Percentiles rank a stretch among this genome's conserved stretches.
These are phyloP conservation scores for Polydrusus tereticollis DNA, from an alignment of 2,888 invertebrate genomes.

Conservation along the genomic window DNA sequence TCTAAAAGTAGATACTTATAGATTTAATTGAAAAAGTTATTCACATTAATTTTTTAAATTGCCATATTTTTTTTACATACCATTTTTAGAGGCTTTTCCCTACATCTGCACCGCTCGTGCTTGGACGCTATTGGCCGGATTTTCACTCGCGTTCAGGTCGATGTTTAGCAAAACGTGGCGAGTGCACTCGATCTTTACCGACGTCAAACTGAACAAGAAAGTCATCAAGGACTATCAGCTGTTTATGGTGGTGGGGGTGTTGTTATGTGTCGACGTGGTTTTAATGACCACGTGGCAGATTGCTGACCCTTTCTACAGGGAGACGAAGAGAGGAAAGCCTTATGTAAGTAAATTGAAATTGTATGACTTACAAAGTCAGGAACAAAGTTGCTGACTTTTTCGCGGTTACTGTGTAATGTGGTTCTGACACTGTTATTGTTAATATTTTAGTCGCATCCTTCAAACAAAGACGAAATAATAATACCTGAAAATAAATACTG, in stretches of 20 bases:
- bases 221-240: conserved; percentile 98
- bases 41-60: no score
- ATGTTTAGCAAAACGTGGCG: conserved; percentile 99
- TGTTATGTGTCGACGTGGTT: conserved; percentile 90
- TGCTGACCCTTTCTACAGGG: conserved; percentile 93
- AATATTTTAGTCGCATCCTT: conserved; percentile 83
- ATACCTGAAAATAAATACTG: conserved; percentile 98
- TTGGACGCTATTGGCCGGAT: conserved; percentile 97
- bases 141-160: conserved; percentile 97
- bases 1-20: no score
- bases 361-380: background rate
- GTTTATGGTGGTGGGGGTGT: conserved; percentile 95
- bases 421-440: background rate
- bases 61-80: no score
- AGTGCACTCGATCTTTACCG: conserved; percentile 98
- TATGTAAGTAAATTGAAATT: conserved; percentile 77
- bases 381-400: background rate
- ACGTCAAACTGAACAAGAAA: conserved; percentile 98
- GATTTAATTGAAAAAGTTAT: no score
- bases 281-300: conserved; percentile 98
- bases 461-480: conserved; percentile 91
- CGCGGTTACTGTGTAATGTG: background rate
- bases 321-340: conserved; percentile 90
- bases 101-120: conserved; percentile 97
- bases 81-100: conserved; percentile 85